Evolutionary conservation across 2,888 invertebrate species (phyloP), one percentile per base, ranked within the genome.

Genomic region (Hyles lineata): DNA sequence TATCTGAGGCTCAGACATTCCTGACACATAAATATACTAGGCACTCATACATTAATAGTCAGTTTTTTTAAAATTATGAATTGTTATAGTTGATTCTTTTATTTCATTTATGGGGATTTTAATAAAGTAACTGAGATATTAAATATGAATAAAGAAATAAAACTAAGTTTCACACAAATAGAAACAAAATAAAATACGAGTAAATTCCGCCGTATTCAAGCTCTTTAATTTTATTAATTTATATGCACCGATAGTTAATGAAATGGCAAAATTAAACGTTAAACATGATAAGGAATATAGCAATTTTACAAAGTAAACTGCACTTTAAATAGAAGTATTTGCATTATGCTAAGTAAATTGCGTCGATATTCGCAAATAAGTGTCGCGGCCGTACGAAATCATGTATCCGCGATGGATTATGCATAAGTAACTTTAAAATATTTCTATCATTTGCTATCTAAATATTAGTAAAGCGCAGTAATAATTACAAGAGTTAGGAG

Each of bases 321-420:
- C 55, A 55, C n/a, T 55, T 55, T 55, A 55, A 55, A 55, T 43
- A 67, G 15, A 11, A 11, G 43, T 50, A 67, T 67, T 67, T 35
- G 43, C 50, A 67, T 43, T 67, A 50, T 67, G 43, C 15, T 17
- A 50, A 43, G 43, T 23, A 15, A 23, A 43, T 61, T 35, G 19
- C 32, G 43, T 67, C 43, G 63, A 63, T 67, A 67, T 50, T 43
- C 67, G 43, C 15, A 23, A 43, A 50, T 50, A 67, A 43, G 67
- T 67, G 67, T 67, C 50, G 43, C 23, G 43, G 67, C 1, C 55
- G 55, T 55, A n/a, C 55, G n/a, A 55, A 67, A 50, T 67, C 67
- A 67, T 67, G 50, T 67, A 67, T 50, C 67, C 23, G 23, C 67
- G 43, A n/a, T 55, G n/a, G 55, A 67, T 67, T 67, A 67, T 23